phyloP scores from a whole-genome alignment of 1,140 invertebrate genomes.

The Bombyx mori region ASM3026992v2 NC_085129.1:2155501-2156000 shows the following conservation, averaged over 20 bases:
- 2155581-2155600: too few species aligned
- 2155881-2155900: conserved; percentile 32
- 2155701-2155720: conserved; percentile 63
- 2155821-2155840: neutral
- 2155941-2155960: conserved; percentile 49
- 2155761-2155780: conserved; percentile 49
- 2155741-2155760: conserved; percentile 48
- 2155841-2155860: neutral
- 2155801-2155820: conserved; percentile 32
- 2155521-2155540: conserved; percentile 46
- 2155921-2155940: conserved; percentile 43
- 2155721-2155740: conserved; percentile 50
- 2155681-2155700: conserved; percentile 52
- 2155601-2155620: conserved; percentile 10
- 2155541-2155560: conserved; percentile 8
- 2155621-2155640: conserved; percentile 44
- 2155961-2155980: conserved; percentile 66
- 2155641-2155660: conserved; percentile 44
- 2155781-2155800: conserved; percentile 35
- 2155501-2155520: conserved; percentile 47
- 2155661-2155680: conserved; percentile 50
- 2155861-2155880: conserved; percentile 30
- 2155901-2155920: conserved; percentile 38
- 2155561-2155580: too few species aligned
- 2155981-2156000: conserved; percentile 65